A percentile compares a stretch with the other conserved stretches of the same genome.
Conservation (phyloP, 2,113 vertebrate genomes). For the Uria lomvia region DNA sequence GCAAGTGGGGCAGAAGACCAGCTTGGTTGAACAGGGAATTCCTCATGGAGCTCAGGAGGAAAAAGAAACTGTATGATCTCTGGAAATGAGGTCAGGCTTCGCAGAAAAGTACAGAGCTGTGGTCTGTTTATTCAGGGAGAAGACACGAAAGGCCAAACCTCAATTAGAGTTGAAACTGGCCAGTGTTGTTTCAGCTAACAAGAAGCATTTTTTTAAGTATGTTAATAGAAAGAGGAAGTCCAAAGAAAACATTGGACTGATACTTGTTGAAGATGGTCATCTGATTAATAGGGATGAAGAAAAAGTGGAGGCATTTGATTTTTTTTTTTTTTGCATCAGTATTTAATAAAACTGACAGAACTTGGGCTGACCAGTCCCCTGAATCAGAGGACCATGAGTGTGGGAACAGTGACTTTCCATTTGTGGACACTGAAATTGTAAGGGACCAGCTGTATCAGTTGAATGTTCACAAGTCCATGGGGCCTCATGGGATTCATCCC, state of each 20-base stretch:
- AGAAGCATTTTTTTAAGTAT: too few species aligned
- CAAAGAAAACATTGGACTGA: background rate
- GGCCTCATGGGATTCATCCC: background rate
- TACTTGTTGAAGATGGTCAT: background rate
- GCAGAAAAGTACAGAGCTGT: too few species aligned
- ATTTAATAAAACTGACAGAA: background rate
- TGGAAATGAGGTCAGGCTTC: too few species aligned
- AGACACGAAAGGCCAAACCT: too few species aligned
- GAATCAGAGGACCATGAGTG: background rate
- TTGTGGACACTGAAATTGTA: background rate
- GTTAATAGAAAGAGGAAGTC: too few species aligned
- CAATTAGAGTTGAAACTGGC: too few species aligned
- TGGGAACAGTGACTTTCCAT: background rate
- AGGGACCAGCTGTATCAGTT: background rate
- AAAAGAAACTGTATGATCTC: too few species aligned
- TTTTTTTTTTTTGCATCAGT: background rate
- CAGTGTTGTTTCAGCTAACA: too few species aligned
- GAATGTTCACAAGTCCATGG: background rate
- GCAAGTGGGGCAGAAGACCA: background rate
- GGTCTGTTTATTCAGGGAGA: too few species aligned
- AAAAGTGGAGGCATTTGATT: background rate
- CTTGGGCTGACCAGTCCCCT: background rate
- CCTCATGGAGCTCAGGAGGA: too few species aligned
- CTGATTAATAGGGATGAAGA: background rate
- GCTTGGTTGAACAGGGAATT: too few species aligned